Conservation (phyloP, 2,113 vertebrate species). For the Morphnarchus princeps region DNA sequence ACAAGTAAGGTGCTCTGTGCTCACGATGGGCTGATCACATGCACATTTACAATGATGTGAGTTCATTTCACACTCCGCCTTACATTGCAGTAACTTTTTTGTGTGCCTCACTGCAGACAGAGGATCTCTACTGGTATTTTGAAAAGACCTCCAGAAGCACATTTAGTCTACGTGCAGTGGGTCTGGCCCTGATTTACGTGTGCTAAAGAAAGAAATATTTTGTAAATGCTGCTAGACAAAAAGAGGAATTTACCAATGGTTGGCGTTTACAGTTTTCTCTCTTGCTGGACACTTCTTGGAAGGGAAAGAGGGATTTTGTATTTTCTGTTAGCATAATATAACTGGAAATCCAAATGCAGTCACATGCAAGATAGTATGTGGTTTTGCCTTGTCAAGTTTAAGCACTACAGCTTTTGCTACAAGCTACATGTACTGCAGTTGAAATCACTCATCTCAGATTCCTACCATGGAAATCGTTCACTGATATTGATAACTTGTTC, state of each 20-base stretch:
- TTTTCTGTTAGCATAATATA: not conserved
- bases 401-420: not conserved
- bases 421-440: not conserved
- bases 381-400: not conserved
- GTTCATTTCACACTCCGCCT: not conserved
- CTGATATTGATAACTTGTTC: not conserved
- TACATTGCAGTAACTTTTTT: not conserved
- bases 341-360: not conserved
- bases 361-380: not conserved
- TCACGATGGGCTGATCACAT: rapidly evolving
- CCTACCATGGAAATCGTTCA: not conserved
- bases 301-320: not conserved
- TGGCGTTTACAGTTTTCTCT: not conserved
- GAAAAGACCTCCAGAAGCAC: not conserved
- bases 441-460: not conserved
- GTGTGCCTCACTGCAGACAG: not conserved
- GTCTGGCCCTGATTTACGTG: not conserved
- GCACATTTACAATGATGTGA: not conserved
- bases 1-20: not conserved
- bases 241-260: not conserved
- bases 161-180: not conserved
- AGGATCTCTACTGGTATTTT: not conserved
- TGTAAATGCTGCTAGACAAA: not conserved
- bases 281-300: not conserved
- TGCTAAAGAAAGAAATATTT: not conserved